Conservation (phyloP, 1,140 invertebrate species). For the Holcopasites calliopsidis region DNA sequence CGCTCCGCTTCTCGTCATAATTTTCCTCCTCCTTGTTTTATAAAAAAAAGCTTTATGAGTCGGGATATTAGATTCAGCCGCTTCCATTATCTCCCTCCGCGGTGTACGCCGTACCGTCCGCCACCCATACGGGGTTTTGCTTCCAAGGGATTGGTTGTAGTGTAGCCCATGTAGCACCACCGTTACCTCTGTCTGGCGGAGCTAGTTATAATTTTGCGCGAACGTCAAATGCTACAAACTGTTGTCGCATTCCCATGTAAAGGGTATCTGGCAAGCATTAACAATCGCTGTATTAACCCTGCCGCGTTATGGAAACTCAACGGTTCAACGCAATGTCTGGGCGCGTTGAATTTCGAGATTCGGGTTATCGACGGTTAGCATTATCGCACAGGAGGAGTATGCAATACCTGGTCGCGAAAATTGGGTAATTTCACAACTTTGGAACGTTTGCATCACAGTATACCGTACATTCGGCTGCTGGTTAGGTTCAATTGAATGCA, state of each 20-base stretch:
- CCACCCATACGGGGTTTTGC: too few species aligned
- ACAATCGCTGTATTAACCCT: neutral
- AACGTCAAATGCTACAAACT: conserved; percentile 8
- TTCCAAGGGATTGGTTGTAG: too few species aligned
- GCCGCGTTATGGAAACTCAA: neutral
- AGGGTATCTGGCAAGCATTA: neutral
- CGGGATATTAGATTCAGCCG: conserved; percentile 54
- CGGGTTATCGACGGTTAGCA: neutral
- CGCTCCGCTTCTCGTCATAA: neutral
- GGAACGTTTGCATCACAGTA: too few species aligned
- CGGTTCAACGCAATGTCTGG: conserved; percentile 10
- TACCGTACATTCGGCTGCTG: too few species aligned
- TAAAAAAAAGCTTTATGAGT: conserved; percentile 49
- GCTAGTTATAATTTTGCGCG: conserved; percentile 18
- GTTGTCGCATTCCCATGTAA: conserved; percentile 13
- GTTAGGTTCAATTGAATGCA: too few species aligned
- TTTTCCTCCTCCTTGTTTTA: conserved; percentile 41
- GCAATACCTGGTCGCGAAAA: too few species aligned
- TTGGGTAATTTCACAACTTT: too few species aligned
- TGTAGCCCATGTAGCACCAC: too few species aligned
- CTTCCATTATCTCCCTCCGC: neutral
- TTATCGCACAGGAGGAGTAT: too few species aligned
- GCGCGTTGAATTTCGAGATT: conserved; percentile 9
- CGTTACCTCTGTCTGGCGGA: too few species aligned
- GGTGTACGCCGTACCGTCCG: too few species aligned